Percentiles rank a stretch among this genome's conserved stretches.
Evolutionary conservation across 2,797 vertebrate genomes (phyloP).

Genomic region (Sebastes vulpes): DNA sequence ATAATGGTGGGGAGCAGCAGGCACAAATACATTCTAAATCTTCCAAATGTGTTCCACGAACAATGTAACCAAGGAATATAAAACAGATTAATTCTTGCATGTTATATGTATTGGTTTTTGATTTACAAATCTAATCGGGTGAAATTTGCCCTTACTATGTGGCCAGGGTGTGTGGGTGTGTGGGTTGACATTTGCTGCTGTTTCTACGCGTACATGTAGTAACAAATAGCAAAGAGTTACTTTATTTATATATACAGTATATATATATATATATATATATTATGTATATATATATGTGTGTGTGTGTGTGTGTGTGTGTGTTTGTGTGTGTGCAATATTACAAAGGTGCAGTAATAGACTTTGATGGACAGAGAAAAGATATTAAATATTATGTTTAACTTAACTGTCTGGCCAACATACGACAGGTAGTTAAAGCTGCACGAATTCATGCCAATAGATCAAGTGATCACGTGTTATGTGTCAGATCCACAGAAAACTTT

Average conservation of each 20-base stretch:
- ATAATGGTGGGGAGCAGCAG: slow-evolving; percentile 98
- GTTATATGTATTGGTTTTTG: slow-evolving; percentile 98
- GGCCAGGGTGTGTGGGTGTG: slow-evolving; percentile 48
- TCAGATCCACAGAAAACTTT: not conserved
- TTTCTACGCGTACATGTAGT: not conserved
- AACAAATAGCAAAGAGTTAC: not conserved
- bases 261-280: not conserved
- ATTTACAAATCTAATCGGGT: slow-evolving; percentile 96
- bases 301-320: no score
- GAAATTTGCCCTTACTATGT: slow-evolving; percentile 89
- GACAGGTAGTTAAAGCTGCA: not conserved
- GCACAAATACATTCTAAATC: slow-evolving; percentile 99
- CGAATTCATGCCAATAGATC: not conserved
- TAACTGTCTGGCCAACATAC: not conserved
- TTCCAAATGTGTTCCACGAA: slow-evolving; percentile 94
- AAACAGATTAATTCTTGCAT: slow-evolving; percentile 97
- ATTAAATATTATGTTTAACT: not conserved
- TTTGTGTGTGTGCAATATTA: no score
- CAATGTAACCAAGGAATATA: slow-evolving; percentile 99
- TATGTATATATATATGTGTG: not conserved
- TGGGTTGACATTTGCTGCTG: slow-evolving; percentile 1
- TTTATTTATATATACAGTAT: not conserved
- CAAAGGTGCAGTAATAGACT: fast-evolving
- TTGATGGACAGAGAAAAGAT: not conserved
- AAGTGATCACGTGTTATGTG: not conserved